Percentiles rank a stretch among this genome's conserved stretches.
phyloP scores from a whole-genome alignment of 1,140 invertebrate genomes.

The Ceratitis capitata region DNA sequence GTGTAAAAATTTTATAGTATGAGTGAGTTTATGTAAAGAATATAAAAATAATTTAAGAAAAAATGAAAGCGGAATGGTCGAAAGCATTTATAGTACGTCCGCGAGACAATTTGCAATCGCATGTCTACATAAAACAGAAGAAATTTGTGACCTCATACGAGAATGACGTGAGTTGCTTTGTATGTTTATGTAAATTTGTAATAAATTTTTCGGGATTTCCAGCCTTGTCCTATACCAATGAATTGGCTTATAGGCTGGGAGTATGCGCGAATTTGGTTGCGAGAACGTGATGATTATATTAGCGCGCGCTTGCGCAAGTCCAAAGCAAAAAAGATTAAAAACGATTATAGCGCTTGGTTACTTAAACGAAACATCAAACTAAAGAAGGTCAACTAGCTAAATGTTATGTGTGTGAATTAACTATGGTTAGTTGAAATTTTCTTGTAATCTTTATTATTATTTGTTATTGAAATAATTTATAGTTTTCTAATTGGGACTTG shows the following conservation, averaged over 20 bases:
- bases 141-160: constrained; percentile 47
- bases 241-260: constrained; percentile 48
- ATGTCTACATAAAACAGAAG: constrained; percentile 40
- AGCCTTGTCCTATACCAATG: constrained; percentile 40
- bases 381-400: neutral
- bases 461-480: no score
- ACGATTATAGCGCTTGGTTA: constrained; percentile 57
- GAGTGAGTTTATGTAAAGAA: neutral
- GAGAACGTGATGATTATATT: constrained; percentile 48
- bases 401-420: no score
- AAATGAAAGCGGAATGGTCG: constrained; percentile 41
- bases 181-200: neutral
- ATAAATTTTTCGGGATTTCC: neutral
- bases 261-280: constrained; percentile 53
- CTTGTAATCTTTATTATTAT: no score
- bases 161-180: constrained; percentile 45
- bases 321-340: constrained; percentile 50
- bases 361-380: constrained; percentile 45
- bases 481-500: no score
- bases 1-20: neutral
- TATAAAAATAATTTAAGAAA: neutral
- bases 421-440: no score
- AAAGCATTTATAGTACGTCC: constrained; percentile 39
- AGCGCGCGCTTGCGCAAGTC: neutral
- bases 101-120: constrained; percentile 39